Percentiles rank a stretch among this genome's conserved stretches.
These are phyloP conservation scores for Oscheius sp. DNA, from an alignment of 2,888 invertebrate genomes.

Conservation along the genomic window DNA sequence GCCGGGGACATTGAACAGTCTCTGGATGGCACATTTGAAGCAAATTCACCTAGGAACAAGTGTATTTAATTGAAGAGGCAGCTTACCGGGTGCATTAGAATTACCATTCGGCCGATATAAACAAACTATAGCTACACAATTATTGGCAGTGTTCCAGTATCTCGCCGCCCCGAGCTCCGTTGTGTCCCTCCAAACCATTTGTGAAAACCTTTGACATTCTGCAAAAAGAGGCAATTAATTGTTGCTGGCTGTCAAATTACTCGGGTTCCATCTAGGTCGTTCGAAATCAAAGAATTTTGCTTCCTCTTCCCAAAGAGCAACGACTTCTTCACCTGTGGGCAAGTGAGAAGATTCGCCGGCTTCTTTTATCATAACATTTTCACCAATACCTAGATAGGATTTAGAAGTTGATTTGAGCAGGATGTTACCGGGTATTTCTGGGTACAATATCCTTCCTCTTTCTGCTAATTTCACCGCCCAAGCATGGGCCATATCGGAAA, in stretches of 20 bases:
- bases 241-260: constrained; percentile 46
- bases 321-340: constrained; percentile 71
- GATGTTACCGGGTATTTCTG: constrained; percentile 68
- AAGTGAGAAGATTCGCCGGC: constrained; percentile 65
- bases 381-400: constrained; percentile 65
- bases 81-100: constrained; percentile 68
- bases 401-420: background rate
- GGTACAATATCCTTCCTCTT: constrained; percentile 69
- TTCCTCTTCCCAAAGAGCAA: constrained; percentile 68
- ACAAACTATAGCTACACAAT: constrained; percentile 71
- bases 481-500: constrained; percentile 71
- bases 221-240: constrained; percentile 39
- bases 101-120: constrained; percentile 72
- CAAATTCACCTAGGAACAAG: constrained; percentile 61
- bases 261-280: constrained; percentile 67
- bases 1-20: constrained; percentile 64
- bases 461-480: constrained; percentile 72
- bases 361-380: constrained; percentile 66
- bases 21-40: constrained; percentile 64
- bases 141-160: constrained; percentile 70
- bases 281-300: constrained; percentile 69
- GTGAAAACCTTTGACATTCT: constrained; percentile 72
- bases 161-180: constrained; percentile 53
- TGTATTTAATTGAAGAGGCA: background rate
- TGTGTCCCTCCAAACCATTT: constrained; percentile 71